Base-by-base conservation (phyloP, 2,888 invertebrate species). In the Hermaeophaga mercurialis region DNA sequence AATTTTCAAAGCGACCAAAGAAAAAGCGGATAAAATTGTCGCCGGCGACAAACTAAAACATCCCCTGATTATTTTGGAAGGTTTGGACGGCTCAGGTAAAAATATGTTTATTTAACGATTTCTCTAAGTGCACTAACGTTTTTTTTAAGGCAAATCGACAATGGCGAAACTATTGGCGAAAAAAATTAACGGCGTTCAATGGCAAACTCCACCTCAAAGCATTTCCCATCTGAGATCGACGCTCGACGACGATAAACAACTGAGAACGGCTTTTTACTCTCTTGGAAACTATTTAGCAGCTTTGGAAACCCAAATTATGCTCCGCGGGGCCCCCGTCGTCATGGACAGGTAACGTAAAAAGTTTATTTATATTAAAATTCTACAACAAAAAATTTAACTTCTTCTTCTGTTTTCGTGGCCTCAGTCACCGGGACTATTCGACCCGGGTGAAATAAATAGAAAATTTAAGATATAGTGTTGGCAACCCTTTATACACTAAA, bases 241-340 rank as follows among this genome's bases (percentile, higher is more conserved):
- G 47, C 79, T 80, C 66, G 73, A 75, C 26, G 67, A 74, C 33
- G 63, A 72, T 46, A 56, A 38, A 52, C 56, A 46, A 9, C 64
- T 79, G 22, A 65, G 78, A 44, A 69, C 76, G 11, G 78, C 79
- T 0, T 81, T 73, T 67, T 80, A 80, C 66, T 72, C 76, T 0
- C 59, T 80, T 5, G 80, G 80, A 18, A 80, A 81, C 67, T 81
- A 81, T 64, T 72, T 80, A 28, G 79, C 78, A 11, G 79, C 76
- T 1, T 54, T 75, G 24, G 75, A 80, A 65, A 68, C 79, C 14
- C 55, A 66, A 5, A 45, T 63, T 22, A 52, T 74, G 11, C 59
- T 77, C 34, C 58, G 70, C 26, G 46, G 67, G 18, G 62, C 65
- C 46, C 78, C 79, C n/a, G 75, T 80, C 2, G 67, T 81, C 24